Base-by-base conservation (phyloP, 2,797 vertebrate genomes). In the Tokudaia tokunoshimensis region DNA sequence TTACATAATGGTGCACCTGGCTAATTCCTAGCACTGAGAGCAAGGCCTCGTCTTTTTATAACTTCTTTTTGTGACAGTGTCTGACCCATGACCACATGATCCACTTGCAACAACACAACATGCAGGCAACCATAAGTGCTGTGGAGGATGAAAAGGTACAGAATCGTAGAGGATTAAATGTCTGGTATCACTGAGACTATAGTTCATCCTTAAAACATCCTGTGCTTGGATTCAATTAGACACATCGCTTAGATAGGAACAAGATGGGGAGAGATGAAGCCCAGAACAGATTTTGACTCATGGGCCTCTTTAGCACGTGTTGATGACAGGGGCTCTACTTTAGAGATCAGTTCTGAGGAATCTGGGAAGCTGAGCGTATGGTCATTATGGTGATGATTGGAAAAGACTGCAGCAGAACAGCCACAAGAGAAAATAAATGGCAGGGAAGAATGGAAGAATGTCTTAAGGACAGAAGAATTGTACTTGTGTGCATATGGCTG, bases 1-100 rank as follows among this genome's bases (percentile, higher is more conserved):
- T 97, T 94, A 95, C 50, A 94, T 93, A 97, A 97, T 95, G 55
- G 72, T 79, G 93, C 92, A 97, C 96, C 96, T 97, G 97, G 96
- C 93, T 95, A 94, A 96, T 97, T 97, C 97, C 97, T 91, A 92
- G 59, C 63, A 61, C 29, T 22, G 44, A 94, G 17, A 91, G 74
- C 61, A 80, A n/a, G 34, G 78, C 72, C 55, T 87, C 61, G 7
- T 95, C 75, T 90, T 96, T 96, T 96, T 95, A 89, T 81, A 94
- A 96, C 65, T 91, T 95, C 22, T 34, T 85, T 96, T 94, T 92
- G 59, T 95, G 94, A 96, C 37, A 85, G 15, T 74, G 14, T 22
- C 8, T 90, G 84, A 82, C 92, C 94, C 76, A 76, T 20, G 81
- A 85, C 75, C 72, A 10, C 72, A 92, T 78, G 84, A 96, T 84